Evolutionary conservation across 2,797 vertebrate genomes (phyloP), one percentile per base, ranked within the genome.

Genomic region (Chrosomus eos): DNA sequence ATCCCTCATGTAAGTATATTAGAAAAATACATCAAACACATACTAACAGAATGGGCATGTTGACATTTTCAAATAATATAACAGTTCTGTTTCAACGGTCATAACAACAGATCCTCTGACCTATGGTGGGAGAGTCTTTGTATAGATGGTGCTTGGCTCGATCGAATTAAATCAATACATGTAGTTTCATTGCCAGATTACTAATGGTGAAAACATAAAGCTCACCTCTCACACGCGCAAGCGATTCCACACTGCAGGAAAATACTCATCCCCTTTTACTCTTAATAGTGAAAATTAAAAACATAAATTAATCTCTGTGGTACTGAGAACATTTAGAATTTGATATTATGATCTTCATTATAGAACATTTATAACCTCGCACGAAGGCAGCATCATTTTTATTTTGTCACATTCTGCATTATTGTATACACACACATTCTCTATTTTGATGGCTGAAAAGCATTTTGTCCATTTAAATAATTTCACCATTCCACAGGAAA

Each of bases 81-180:
- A 40, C 33, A 26, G 55, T 55, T 79, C n/a, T 45, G 55, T 78
- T 82, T 82, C n/a, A 64, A n/a, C 4, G 5, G 0, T 79, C 60
- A 86, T 67, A 67, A 80, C 36, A 53, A 38, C 19, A 33, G 51
- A 62, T 67, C 2, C 26, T 53, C 68, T 68, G 31, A 84, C 23
- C 58, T 60, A 80, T 75, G 70, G 58, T 66, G 38, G 38, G 36
- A 53, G 64, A 73, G 81, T 83, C 77, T 86, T 70, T 81, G 64
- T 81, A 78, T 74, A 67, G 43, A 84, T 82, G 33, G 5, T 73
- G 51, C 40, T 83, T 83, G 13, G 40, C 64, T 88, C 31, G n/a
- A 72, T 81, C 21, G 7, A 82, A 31, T 75, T 51, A 75, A 76
- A 87, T 87, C 81, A 87, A 87, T 84, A 80, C 70, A 55, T 71